These are phyloP conservation scores for Istiophorus platypterus DNA, from an alignment of 2,113 vertebrate species.

Conservation along the genomic window DNA sequence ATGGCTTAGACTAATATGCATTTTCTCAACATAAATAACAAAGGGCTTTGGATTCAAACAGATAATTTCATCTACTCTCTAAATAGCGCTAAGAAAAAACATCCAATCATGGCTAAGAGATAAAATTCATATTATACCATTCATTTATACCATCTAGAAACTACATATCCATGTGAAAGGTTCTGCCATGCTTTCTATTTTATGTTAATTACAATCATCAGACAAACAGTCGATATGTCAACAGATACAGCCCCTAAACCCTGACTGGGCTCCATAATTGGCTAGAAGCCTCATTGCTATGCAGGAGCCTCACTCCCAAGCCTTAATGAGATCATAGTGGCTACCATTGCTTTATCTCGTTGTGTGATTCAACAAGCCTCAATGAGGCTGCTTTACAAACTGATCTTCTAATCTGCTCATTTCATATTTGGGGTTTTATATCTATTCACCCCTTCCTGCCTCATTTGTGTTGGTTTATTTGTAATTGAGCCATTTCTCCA, in stretches of 20 bases:
- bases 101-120: constrained; percentile 4
- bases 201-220: constrained; percentile 44
- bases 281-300: constrained; percentile 65
- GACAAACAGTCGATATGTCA: constrained; percentile 48
- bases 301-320: constrained; percentile 49
- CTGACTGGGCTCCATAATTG: constrained; percentile 50
- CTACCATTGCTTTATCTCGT: constrained; percentile 23
- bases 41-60: constrained; percentile 16
- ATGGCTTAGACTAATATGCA: background rate
- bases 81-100: background rate
- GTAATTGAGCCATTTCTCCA: constrained; percentile 61
- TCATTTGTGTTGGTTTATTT: constrained; percentile 45
- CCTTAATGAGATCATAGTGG: constrained; percentile 73
- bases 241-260: constrained; percentile 27
- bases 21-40: constrained; percentile 17
- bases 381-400: constrained; percentile 39
- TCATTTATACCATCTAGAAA: background rate
- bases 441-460: constrained; percentile 30
- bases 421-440: constrained; percentile 58
- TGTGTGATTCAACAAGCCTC: constrained; percentile 43
- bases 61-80: background rate
- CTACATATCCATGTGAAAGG: background rate
- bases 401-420: constrained; percentile 56
- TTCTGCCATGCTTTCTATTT: constrained; percentile 18
- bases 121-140: background rate